Evolutionary conservation across 2,797 vertebrate species (phyloP).

Genomic region (Potorous gilbertii): DNA sequence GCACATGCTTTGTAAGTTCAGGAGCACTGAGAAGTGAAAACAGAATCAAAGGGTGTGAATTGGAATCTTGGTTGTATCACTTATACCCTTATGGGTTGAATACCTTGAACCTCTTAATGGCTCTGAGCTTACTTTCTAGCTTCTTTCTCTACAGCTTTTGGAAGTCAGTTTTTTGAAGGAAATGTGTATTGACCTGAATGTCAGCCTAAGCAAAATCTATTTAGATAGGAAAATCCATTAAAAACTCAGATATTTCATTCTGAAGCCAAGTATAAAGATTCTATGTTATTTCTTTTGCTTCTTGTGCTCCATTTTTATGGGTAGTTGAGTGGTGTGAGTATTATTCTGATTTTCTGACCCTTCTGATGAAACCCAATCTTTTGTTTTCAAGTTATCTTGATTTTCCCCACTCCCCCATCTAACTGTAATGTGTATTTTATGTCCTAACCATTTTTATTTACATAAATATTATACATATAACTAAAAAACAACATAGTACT

Average conservation of each 20-base stretch:
- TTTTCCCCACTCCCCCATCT: neutral
- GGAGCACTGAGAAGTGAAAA: neutral
- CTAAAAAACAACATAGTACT: neutral
- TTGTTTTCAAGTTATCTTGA: constrained; percentile 18
- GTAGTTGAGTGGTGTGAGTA: neutral
- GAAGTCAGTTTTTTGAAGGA: neutral
- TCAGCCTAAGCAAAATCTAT: constrained; percentile 15
- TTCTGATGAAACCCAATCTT: neutral
- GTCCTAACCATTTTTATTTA: neutral
- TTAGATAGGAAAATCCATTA: constrained; percentile 29
- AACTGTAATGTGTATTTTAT: neutral
- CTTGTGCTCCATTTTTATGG: neutral
- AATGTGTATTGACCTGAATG: neutral
- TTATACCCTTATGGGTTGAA: neutral
- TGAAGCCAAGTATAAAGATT: constrained; percentile 17
- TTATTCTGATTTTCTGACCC: constrained; percentile 23
- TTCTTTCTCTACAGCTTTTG: neutral
- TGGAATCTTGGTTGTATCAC: neutral
- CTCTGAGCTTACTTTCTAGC: neutral
- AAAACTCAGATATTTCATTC: neutral
- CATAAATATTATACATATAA: neutral
- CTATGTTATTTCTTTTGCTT: constrained; percentile 6
- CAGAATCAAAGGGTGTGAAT: neutral
- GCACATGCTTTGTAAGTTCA: neutral
- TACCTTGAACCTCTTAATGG: neutral